These are phyloP conservation scores for Sorex fumeus DNA, from an alignment of 2,113 vertebrate genomes.

Conservation along the genomic window DNA sequence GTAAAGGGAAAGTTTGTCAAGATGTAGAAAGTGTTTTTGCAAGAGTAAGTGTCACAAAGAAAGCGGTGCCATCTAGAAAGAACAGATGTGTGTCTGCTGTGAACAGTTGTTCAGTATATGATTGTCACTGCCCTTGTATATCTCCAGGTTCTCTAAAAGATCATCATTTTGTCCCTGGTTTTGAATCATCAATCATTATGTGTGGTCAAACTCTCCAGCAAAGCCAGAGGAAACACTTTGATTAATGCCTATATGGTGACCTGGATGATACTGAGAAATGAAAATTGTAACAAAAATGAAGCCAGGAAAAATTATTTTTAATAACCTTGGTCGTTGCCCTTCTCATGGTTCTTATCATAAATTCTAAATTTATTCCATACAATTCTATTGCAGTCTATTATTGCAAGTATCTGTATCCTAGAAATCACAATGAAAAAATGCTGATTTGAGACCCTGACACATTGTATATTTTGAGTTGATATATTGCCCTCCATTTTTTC, in stretches of 20 bases:
- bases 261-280: constrained; percentile 59
- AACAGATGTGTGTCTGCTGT: constrained; percentile 80
- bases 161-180: constrained; percentile 64
- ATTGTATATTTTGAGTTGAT: background rate
- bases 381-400: constrained; percentile 76
- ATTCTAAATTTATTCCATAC: constrained; percentile 66
- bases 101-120: constrained; percentile 77
- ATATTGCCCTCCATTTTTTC: background rate
- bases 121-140: constrained; percentile 79
- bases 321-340: constrained; percentile 85
- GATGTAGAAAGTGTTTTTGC: background rate
- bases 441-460: background rate
- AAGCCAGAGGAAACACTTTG: constrained; percentile 82
- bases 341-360: constrained; percentile 82
- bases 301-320: constrained; percentile 83
- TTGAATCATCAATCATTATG: constrained; percentile 82
- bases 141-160: constrained; percentile 74
- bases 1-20: background rate
- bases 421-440: constrained; percentile 6
- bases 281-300: constrained; percentile 78
- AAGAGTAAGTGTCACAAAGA: constrained; percentile 56
- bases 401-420: background rate
- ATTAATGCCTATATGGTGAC: constrained; percentile 84
- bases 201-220: constrained; percentile 75
- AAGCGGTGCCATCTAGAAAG: constrained; percentile 72